Conservation (phyloP, 2,113 vertebrate species). For the Anhinga rufa region DNA sequence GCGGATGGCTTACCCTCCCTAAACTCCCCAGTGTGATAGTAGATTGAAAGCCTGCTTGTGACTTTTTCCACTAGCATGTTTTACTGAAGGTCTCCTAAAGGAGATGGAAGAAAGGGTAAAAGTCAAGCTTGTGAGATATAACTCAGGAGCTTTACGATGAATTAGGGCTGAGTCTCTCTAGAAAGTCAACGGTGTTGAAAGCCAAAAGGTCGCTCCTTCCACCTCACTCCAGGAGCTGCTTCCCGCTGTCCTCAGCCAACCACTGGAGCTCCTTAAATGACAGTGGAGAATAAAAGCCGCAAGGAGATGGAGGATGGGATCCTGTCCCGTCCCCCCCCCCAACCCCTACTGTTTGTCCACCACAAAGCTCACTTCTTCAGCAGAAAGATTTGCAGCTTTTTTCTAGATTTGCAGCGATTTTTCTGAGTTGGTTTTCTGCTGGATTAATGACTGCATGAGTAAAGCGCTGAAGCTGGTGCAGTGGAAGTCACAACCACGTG, state of each 20-base stretch:
- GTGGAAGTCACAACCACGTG: not conserved
- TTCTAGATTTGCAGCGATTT: not conserved
- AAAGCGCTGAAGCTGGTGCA: not conserved
- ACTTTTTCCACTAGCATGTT: not conserved
- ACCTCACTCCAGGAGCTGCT: not conserved
- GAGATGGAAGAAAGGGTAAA: not conserved
- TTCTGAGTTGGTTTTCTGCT: not conserved
- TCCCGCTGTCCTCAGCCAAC: not conserved
- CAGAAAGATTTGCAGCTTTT: not conserved
- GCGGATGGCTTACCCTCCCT: not conserved
- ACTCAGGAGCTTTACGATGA: not conserved
- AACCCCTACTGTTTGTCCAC: not conserved
- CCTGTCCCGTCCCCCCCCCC: not conserved
- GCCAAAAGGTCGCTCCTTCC: not conserved
- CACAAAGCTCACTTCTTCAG: not conserved
- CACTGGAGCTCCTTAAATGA: not conserved
- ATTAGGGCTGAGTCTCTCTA: not conserved
- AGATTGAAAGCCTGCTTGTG: not conserved
- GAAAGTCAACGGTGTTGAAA: not conserved
- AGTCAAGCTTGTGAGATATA: not conserved
- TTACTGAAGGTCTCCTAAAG: not conserved
- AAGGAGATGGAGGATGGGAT: not conserved
- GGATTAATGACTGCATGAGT: not conserved
- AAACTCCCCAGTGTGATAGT: fast-evolving
- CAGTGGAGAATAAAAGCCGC: not conserved